Evolutionary conservation across 2,797 vertebrate genomes (phyloP).

Genomic region (Cyclopterus lumpus): DNA sequence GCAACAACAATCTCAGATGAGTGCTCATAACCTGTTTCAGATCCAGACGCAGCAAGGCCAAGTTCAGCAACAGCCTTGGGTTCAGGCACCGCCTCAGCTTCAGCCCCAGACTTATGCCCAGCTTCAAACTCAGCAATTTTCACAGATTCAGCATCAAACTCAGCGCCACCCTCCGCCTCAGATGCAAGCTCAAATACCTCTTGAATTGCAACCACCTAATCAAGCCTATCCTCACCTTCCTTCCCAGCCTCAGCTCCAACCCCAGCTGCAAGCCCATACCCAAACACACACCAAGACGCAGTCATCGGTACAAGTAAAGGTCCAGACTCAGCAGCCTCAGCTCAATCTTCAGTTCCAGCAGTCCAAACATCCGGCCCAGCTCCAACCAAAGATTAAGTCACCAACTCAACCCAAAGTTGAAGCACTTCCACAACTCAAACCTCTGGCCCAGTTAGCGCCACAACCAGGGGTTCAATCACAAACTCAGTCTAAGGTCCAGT

Average conservation of each 20-base stretch:
- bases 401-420: conserved; percentile 20
- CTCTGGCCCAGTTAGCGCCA: conserved; percentile 9
- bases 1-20: conserved; percentile 53
- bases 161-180: conserved; percentile 43
- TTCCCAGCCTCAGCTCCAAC: conserved; percentile 32
- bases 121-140: conserved; percentile 49
- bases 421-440: conserved; percentile 23
- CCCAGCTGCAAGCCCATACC: conserved; percentile 20
- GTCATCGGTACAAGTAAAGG: conserved; percentile 7
- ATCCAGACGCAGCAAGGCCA: conserved; percentile 62
- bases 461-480: conserved; percentile 15
- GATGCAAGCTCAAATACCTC: conserved; percentile 40
- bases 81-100: conserved; percentile 29
- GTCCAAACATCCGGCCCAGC: conserved; percentile 29
- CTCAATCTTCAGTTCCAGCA: conserved; percentile 38
- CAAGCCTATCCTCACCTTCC: conserved; percentile 25
- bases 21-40: conserved; percentile 40
- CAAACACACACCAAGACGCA: conserved; percentile 47
- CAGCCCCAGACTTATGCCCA: conserved; percentile 45
- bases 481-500: not conserved
- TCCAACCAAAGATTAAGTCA: conserved; percentile 15
- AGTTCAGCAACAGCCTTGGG: conserved; percentile 59
- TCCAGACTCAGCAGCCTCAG: conserved; percentile 31
- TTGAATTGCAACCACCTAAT: conserved; percentile 16
- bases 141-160: conserved; percentile 40